Evolutionary conservation across 2,888 invertebrate genomes (phyloP), one percentile per base, ranked within the genome.

Genomic region (Meiosimyza decipiens): DNA sequence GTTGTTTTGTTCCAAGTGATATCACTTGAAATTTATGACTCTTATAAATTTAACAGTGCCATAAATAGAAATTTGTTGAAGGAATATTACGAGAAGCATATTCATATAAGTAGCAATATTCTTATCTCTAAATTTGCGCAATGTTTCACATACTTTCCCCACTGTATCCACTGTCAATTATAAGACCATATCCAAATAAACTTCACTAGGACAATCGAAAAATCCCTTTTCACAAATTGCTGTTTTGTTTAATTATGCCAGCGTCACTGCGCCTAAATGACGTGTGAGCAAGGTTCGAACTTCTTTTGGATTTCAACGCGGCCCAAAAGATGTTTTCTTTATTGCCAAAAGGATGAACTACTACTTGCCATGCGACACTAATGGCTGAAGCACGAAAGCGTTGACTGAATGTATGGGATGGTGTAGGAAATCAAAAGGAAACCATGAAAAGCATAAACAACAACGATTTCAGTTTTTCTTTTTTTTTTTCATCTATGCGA

Each of bases 1-100:
- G 75, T 80, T 82, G 81, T 81, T 82, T 80, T 81, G 80, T 83
- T 83, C 83, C 83, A 82, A 83, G 79, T 83, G 82, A 83, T 82
- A 82, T 83, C 79, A 82, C 80, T 71, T 82, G 80, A 79, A 81
- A 83, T 83, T 83, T 83, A 83, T 83, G 81, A 69, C 74, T 77
- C 73, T 76, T 78, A 75, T 76, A 78, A 79, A 80, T 81, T 77
- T 78, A 76, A 80, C 78, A 76, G 74, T 79, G 74, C 28, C 47
- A 7, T 40, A 40, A 40, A 40, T 40, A 28, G 28, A 28, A n/a
- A n/a, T n/a, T 22, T 22, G 22, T 22, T 22, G 3, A 28, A 28
- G 28, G 4, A 28, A 28, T 28, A 28, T 28, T 28, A 4, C 4
- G 28, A 28, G 4, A 28, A 4, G 3, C 28, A 0, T 28, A 3